Conservation (phyloP, 2,113 vertebrate species). For the Gallinago paraguaiae region DNA sequence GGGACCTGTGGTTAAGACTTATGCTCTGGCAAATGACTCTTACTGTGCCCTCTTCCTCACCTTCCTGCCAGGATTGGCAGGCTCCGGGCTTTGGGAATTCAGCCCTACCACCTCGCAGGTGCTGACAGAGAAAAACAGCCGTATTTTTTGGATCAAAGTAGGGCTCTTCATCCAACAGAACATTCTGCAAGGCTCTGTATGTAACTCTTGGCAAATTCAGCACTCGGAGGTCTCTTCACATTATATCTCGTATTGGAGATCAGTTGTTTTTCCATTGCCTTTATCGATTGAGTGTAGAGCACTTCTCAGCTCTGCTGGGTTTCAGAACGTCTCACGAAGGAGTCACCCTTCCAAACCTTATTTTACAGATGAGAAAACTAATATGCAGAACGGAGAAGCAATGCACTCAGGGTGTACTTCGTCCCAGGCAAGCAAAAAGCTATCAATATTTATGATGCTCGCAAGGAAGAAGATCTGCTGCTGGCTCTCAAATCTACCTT, state of each 20-base stretch:
- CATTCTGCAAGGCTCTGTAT: background rate
- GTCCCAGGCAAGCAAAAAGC: background rate
- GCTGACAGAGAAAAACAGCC: background rate
- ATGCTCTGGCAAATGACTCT: background rate
- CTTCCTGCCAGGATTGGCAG: background rate
- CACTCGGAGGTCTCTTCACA: background rate
- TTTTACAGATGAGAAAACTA: background rate
- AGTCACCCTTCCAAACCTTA: background rate
- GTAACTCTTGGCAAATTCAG: background rate
- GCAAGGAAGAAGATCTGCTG: background rate
- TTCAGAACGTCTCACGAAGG: background rate
- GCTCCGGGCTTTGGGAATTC: background rate
- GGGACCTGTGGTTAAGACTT: background rate
- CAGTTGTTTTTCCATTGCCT: background rate
- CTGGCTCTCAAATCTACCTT: constrained; percentile 5
- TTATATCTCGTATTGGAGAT: background rate
- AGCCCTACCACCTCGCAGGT: background rate
- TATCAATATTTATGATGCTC: background rate
- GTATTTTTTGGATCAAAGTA: background rate
- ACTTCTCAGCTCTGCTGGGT: background rate
- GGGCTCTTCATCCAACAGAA: background rate
- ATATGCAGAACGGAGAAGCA: background rate
- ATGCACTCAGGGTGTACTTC: background rate
- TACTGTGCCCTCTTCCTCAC: background rate
- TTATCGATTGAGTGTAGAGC: background rate